Evolutionary conservation across 2,113 vertebrate species (phyloP), one percentile per base, ranked within the genome.

Genomic region (Corydoras sp.): DNA sequence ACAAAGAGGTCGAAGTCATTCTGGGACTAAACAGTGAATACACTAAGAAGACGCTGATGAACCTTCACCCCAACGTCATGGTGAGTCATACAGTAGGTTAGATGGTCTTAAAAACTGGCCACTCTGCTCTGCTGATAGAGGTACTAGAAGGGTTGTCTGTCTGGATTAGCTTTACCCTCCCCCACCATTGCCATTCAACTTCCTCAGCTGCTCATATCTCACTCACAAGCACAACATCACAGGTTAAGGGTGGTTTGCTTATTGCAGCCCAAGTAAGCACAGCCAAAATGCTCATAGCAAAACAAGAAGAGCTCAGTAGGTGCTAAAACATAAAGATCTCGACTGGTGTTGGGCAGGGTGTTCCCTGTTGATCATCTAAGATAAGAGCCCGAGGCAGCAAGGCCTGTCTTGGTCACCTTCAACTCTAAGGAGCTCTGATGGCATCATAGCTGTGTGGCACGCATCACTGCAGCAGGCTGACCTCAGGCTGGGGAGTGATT

Each of bases 21-120:
- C 68, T 84, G 49, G 80, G 83, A 32, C 78, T 84, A 12, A 83
- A 84, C 71, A 81, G 83, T 50, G 81, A 81, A 3, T 84, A 83
- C 68, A 84, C 78, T 9, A 83, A 83, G 77, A 81, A 76, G 64
- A 84, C 83, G 4, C 75, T 84, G 10, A 79, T 75, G 62, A 69
- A 75, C 53, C 83, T 84, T 43, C 83, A 83, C 62, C 55, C 81
- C 9, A 82, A 82, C 74, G 83, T 84, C 73, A 82, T 53, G 77
- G 83, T 82, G 66, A 81, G 77, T 71, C 12, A 32, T 62, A 48
- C 74, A 77, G 60, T 65, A 73, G 66, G 66, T 73, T 76, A 72
- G 65, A 62, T 64, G 68, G 53, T 68, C 48, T 30, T 30, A 78
- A 58, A 72, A 68, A 35, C n/a, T 66, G 58, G 49, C 58, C 49